Evolutionary conservation across 2,888 invertebrate species (phyloP).

Genomic region (Sthenelais limicola): DNA sequence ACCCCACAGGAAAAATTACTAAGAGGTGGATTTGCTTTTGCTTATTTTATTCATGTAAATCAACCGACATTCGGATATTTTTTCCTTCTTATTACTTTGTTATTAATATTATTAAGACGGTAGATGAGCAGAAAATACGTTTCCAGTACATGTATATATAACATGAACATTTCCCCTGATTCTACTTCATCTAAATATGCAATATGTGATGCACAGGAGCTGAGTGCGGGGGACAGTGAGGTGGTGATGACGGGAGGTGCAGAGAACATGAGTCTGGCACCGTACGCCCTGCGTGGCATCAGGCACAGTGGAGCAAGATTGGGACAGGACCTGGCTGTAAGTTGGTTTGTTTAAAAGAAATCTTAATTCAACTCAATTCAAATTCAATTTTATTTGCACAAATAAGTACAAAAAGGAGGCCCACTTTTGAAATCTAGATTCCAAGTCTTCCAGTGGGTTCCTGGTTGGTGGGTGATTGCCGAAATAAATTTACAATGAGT

Average conservation of each 20-base stretch:
- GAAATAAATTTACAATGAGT: no score
- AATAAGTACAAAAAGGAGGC: no score
- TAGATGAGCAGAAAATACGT: background rate
- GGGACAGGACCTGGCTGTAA: conserved; percentile 78
- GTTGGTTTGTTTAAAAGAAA: no score
- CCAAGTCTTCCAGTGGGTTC: no score
- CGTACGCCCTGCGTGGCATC: conserved; percentile 84
- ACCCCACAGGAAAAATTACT: no score
- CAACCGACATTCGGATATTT: background rate
- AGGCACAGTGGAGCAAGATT: conserved; percentile 88
- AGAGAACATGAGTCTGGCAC: conserved; percentile 96
- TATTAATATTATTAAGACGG: background rate
- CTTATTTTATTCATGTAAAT: no score
- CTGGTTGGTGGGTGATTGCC: no score
- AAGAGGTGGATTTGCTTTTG: no score
- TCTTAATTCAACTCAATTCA: no score
- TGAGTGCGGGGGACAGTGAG: conserved; percentile 85
- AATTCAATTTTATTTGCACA: no score
- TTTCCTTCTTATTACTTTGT: background rate
- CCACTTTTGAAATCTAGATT: no score
- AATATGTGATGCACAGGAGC: conserved; percentile 84
- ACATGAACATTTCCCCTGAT: background rate
- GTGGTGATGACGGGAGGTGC: conserved; percentile 92
- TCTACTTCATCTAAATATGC: no score
- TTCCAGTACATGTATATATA: background rate